Conservation (phyloP, 1,140 invertebrate species). For the fruit fly (Drosophila melanogaster) region Release_6_plus_ISO1_MT NT_033777.3:23067501-23068000, state of each 20-base stretch:
- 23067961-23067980: not conserved
- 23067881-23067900: constrained; percentile 35
- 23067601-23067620: too few species aligned
- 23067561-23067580: too few species aligned
- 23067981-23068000: constrained; percentile 10
- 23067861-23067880: constrained; percentile 74
- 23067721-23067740: not conserved
- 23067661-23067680: too few species aligned
- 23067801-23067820: constrained; percentile 63
- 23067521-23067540: too few species aligned
- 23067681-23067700: too few species aligned
- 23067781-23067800: constrained; percentile 57
- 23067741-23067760: not conserved
- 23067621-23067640: too few species aligned
- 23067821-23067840: constrained; percentile 55
- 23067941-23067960: constrained; percentile 70
- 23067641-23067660: too few species aligned
- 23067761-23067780: constrained; percentile 22
- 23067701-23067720: too few species aligned
- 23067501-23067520: not conserved
- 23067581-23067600: too few species aligned
- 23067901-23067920: constrained; percentile 62
- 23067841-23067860: constrained; percentile 53
- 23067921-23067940: constrained; percentile 72
- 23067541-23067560: not conserved